phyloP scores from a whole-genome alignment of 2,113 vertebrate species.

The Ellobius talpinus region DNA sequence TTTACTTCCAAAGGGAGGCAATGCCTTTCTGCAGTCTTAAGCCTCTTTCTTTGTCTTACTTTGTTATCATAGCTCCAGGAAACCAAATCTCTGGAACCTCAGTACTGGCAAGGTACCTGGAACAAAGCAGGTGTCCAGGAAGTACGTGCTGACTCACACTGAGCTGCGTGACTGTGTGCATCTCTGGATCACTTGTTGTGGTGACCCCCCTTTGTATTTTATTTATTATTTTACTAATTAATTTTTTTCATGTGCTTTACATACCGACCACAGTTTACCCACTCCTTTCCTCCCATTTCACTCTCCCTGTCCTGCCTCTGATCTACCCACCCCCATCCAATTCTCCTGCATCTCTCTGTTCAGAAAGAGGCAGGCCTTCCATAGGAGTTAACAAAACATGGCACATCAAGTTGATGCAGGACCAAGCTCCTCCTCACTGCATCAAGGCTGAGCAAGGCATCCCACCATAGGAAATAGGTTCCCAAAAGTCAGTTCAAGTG shows the following conservation, averaged over 20 bases:
- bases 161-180: fast-evolving
- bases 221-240: background rate
- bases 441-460: no score
- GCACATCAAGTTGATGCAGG: no score
- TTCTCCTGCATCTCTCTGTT: background rate
- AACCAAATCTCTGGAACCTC: background rate
- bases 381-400: background rate
- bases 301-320: background rate
- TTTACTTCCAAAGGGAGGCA: background rate
- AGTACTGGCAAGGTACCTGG: background rate
- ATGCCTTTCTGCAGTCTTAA: background rate
- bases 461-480: no score
- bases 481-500: no score
- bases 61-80: background rate
- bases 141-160: fast-evolving
- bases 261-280: background rate
- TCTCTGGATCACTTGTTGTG: background rate
- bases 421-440: no score
- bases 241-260: background rate
- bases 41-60: background rate
- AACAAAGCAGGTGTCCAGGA: background rate
- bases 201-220: background rate
- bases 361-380: background rate
- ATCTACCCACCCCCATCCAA: background rate
- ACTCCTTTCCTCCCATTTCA: no score